A percentile compares a stretch with the other conserved stretches of the same genome.
Conservation (phyloP, 2,113 vertebrate species). For the Cryptotis parvus region DNA sequence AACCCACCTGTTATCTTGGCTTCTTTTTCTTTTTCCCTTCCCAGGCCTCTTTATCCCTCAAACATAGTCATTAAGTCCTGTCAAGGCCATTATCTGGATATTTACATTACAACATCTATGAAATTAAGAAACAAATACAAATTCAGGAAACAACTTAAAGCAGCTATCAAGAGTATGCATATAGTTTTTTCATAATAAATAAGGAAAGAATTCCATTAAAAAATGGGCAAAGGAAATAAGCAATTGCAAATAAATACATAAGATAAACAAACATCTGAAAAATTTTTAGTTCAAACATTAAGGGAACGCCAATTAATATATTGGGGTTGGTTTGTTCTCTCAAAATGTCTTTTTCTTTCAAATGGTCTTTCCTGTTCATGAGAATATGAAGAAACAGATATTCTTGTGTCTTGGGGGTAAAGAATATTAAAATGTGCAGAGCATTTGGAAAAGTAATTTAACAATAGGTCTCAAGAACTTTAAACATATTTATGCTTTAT, state of each 20-base stretch:
- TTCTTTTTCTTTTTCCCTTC: accelerated
- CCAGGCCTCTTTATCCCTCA: background rate
- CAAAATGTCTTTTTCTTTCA: background rate
- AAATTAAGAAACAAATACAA: background rate
- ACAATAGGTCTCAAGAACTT: background rate
- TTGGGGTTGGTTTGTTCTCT: background rate
- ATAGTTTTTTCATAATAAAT: background rate
- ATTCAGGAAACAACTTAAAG: background rate
- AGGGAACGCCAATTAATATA: background rate
- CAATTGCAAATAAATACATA: background rate
- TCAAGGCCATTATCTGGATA: background rate
- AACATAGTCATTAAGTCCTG: background rate
- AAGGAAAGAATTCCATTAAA: background rate
- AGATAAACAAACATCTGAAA: background rate
- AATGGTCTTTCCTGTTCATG: background rate
- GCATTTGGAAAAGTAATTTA: background rate
- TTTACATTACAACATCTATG: background rate
- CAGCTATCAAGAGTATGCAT: background rate
- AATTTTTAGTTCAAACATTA: constrained; percentile 24
- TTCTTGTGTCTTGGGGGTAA: background rate
- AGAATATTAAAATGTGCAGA: background rate
- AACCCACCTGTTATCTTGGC: background rate
- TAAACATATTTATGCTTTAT: background rate
- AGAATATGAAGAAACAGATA: too few species aligned
- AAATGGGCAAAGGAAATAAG: background rate